Evolutionary conservation across 1,140 invertebrate genomes (phyloP).

Genomic region (Drosophila kepulauana): DNA sequence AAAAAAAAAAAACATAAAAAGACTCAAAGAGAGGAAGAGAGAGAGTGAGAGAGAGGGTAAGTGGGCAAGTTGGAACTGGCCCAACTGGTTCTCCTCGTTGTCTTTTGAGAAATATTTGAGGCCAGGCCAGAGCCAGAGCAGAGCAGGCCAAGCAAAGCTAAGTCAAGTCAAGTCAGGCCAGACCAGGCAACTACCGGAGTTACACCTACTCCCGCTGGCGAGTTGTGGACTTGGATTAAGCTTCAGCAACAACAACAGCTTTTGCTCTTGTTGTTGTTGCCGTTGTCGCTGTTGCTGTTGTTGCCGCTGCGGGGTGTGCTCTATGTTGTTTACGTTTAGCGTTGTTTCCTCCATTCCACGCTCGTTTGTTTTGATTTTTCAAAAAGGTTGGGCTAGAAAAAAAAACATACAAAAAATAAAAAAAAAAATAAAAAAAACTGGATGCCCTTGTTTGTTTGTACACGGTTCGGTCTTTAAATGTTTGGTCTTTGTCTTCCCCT

Average conservation of each 20-base stretch:
- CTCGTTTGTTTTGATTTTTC: slow-evolving; percentile 78
- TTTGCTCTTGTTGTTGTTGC: slow-evolving; percentile 12
- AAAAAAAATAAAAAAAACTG: slow-evolving; percentile 59
- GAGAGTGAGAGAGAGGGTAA: slow-evolving; percentile 1
- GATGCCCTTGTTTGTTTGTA: slow-evolving; percentile 70
- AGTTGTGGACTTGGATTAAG: slow-evolving; percentile 41
- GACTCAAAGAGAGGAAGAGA: not conserved
- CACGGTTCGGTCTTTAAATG: slow-evolving; percentile 60
- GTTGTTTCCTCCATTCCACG: slow-evolving; percentile 71
- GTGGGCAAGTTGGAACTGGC: slow-evolving; percentile 31
- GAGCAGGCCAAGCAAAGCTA: not conserved
- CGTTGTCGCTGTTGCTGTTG: slow-evolving; percentile 8
- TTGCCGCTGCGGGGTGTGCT: slow-evolving; percentile 40
- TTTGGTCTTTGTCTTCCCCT: slow-evolving; percentile 55
- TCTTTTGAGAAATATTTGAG: slow-evolving; percentile 30
- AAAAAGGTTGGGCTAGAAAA: slow-evolving; percentile 62
- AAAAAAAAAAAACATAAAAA: not conserved
- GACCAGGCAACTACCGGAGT: slow-evolving; percentile 60
- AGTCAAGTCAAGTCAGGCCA: not conserved
- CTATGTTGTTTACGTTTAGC: slow-evolving; percentile 80
- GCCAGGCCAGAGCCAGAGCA: slow-evolving; percentile 11
- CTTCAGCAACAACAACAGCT: not conserved
- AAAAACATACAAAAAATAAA: slow-evolving; percentile 15
- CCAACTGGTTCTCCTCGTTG: slow-evolving; percentile 39
- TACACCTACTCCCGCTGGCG: slow-evolving; percentile 62